A percentile compares a stretch with the other conserved stretches of the same genome.
phyloP scores from a whole-genome alignment of 2,797 vertebrate genomes.

The Gymnothorax reevesii region DNA sequence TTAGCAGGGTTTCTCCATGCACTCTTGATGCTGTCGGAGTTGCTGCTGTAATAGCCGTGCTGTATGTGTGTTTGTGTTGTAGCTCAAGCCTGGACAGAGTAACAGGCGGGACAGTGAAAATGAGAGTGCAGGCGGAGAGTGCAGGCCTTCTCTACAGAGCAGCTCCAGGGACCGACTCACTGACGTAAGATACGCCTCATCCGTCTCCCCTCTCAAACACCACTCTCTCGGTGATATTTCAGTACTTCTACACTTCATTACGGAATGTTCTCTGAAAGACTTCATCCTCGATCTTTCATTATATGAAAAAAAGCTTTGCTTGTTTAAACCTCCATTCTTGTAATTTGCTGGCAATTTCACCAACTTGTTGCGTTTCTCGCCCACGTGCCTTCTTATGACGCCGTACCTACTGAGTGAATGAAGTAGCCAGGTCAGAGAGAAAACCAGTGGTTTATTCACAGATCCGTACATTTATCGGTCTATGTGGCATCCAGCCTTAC shows the following conservation, averaged over 20 bases:
- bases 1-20: neutral
- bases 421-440: too few relatives aligned
- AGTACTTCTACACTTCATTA: too few relatives aligned
- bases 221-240: too few relatives aligned
- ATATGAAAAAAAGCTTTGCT: too few relatives aligned
- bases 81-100: slow-evolving; percentile 90
- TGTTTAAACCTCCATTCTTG: too few relatives aligned
- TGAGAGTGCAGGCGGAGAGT: slow-evolving; percentile 82
- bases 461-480: neutral
- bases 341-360: too few relatives aligned
- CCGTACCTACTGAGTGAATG: neutral
- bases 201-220: neutral
- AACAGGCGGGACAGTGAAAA: slow-evolving; percentile 90
- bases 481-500: neutral
- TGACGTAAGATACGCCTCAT: slow-evolving; percentile 74
- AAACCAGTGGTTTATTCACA: neutral
- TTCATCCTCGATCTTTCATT: too few relatives aligned
- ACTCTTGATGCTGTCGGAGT: slow-evolving; percentile 33
- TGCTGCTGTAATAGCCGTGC: neutral
- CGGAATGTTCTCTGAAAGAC: too few relatives aligned
- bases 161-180: slow-evolving; percentile 88
- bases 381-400: neutral
- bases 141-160: slow-evolving; percentile 84
- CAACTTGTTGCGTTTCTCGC: too few relatives aligned
- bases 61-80: slow-evolving; percentile 30